Evolutionary conservation across 2,888 invertebrate species (phyloP), one percentile per base, ranked within the genome.

Genomic region (Lasioglossum villosulum): DNA sequence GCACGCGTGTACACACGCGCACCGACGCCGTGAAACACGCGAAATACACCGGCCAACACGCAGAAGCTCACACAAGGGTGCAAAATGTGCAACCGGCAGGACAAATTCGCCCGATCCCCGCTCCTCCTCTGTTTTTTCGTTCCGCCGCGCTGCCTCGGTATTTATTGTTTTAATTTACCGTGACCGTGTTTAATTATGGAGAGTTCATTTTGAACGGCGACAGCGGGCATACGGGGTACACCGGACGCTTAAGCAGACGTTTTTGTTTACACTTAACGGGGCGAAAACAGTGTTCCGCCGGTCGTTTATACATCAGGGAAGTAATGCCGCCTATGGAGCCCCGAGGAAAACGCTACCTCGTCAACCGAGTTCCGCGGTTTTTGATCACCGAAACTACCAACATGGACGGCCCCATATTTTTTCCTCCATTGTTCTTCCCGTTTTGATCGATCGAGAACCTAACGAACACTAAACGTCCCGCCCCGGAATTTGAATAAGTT

Each of bases 81-180:
- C 59, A 63, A 83, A 83, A 83, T 74, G 73, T 72, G 70, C 70
- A 59, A 68, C 66, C 70, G 37, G 30, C 78, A n/a, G 34, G 75
- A 89, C 84, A 89, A 90, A 87, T 87, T 89, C 79, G 27, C 70
- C 72, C 34, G 34, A n/a, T 16, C 12, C n/a, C n/a, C 52, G 12
- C 70, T 8, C 27, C 16, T 42, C 66, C 37, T 37, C 59, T 30
- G 66, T 73, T 88, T 90, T 80, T 82, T 84, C 82, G 68, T 34
- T 56, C 34, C 79, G 30, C 71, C 37, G 37, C 68, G 63, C 81
- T 75, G 45, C 80, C 73, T 37, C 82, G 78, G 92, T 94, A 94
- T 94, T 94, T 94, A 94, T 94, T 90, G 94, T 94, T 94, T 95
- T 93, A 95, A 95, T 95, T 94, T 92, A 93, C 91, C 93, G 90